Evolutionary conservation across 1,140 invertebrate species (phyloP).

Genomic region (Neocloeon triangulifer): DNA sequence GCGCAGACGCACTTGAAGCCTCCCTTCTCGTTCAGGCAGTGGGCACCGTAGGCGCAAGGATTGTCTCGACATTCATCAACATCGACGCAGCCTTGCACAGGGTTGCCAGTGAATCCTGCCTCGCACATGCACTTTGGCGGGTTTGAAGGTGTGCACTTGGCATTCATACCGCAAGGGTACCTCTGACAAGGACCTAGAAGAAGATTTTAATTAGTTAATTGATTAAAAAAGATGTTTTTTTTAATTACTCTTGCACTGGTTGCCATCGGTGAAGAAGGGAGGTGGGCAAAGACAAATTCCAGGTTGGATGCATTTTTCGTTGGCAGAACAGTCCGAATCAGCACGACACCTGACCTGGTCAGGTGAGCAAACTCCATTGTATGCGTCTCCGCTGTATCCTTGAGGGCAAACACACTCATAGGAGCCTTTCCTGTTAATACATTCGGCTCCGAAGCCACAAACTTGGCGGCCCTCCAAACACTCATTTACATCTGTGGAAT

Average conservation of each 20-base stretch:
- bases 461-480: conserved; percentile 48
- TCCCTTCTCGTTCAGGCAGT: conserved; percentile 67
- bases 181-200: conserved; percentile 46
- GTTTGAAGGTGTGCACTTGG: conserved; percentile 72
- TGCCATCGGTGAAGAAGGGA: conserved; percentile 63
- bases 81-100: conserved; percentile 57
- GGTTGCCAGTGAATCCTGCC: conserved; percentile 61
- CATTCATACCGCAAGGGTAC: conserved; percentile 76
- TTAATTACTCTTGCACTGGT: conserved; percentile 53
- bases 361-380: conserved; percentile 43
- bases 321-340: conserved; percentile 58
- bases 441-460: conserved; percentile 69
- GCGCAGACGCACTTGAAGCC: conserved; percentile 68
- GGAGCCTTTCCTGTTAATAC: conserved; percentile 54
- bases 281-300: conserved; percentile 74
- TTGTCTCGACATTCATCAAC: conserved; percentile 56
- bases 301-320: conserved; percentile 76
- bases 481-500: conserved; percentile 46
- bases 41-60: conserved; percentile 64
- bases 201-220: conserved; percentile 1
- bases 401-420: conserved; percentile 60
- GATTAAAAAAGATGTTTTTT: conserved; percentile 2
- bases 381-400: conserved; percentile 38
- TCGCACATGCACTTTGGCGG: conserved; percentile 72
- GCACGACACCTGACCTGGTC: conserved; percentile 55